Evolutionary conservation across 2,797 vertebrate species (phyloP).

Genomic region (Artibeus jamaicensis): DNA sequence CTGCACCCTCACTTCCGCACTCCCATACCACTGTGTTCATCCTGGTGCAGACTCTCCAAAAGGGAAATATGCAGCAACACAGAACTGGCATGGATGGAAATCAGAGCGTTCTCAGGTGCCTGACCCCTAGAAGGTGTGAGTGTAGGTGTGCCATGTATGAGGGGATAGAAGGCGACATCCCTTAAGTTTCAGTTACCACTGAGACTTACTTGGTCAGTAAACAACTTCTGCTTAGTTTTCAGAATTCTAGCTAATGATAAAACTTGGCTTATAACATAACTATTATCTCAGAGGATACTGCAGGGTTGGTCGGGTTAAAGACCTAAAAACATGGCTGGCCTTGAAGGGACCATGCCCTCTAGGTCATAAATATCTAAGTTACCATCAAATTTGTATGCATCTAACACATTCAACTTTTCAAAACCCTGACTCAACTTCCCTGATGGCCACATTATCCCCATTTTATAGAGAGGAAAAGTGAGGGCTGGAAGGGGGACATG

Average conservation of each 20-base stretch:
- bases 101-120: background rate
- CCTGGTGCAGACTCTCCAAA: background rate
- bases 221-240: background rate
- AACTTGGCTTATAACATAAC: background rate
- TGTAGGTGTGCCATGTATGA: fast-evolving
- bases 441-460: background rate
- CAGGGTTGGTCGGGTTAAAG: background rate
- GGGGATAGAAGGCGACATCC: no score
- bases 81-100: background rate
- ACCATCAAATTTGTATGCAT: background rate
- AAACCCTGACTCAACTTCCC: background rate
- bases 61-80: background rate
- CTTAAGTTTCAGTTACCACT: background rate
- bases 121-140: background rate
- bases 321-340: background rate
- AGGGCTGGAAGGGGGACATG: background rate
- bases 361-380: background rate
- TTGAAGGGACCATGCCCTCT: background rate
- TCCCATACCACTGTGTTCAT: background rate
- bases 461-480: background rate
- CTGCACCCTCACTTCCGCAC: background rate
- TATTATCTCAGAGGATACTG: background rate
- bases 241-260: background rate
- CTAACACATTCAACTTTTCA: background rate
- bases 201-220: background rate